Conservation (phyloP, 1,140 invertebrate genomes). For the Thereuonema tuberculata region DNA sequence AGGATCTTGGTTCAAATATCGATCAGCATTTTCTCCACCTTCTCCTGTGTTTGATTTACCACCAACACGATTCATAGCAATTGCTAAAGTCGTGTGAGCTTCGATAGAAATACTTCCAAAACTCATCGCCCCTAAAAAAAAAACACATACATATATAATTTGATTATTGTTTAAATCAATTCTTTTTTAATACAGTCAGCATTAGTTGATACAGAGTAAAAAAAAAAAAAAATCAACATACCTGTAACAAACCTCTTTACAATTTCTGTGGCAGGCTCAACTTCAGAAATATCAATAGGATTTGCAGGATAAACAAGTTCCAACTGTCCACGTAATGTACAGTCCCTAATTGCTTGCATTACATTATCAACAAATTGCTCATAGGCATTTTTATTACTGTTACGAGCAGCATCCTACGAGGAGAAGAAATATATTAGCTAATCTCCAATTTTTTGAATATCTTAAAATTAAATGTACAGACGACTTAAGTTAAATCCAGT, state of each 20-base stretch:
- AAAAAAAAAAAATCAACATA: slow-evolving; percentile 17
- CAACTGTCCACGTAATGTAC: slow-evolving; percentile 84
- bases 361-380: slow-evolving; percentile 76
- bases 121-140: slow-evolving; percentile 61
- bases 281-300: slow-evolving; percentile 67
- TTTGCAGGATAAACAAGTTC: slow-evolving; percentile 62
- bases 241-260: slow-evolving; percentile 75
- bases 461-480: no score
- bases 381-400: slow-evolving; percentile 69
- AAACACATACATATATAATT: neutral
- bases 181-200: no score
- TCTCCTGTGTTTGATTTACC: slow-evolving; percentile 97
- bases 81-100: slow-evolving; percentile 83
- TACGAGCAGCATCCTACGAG: slow-evolving; percentile 59
- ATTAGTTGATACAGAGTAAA: neutral
- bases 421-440: neutral
- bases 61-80: slow-evolving; percentile 93
- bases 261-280: slow-evolving; percentile 82
- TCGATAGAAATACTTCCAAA: slow-evolving; percentile 88
- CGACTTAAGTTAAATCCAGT: no score
- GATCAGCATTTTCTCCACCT: slow-evolving; percentile 69
- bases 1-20: slow-evolving; percentile 66
- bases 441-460: no score
- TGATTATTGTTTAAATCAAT: neutral
- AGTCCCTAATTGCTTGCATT: slow-evolving; percentile 68